A percentile compares a stretch with the other conserved stretches of the same genome.
These are phyloP conservation scores for Leptogaster cylindrica DNA, from an alignment of 2,888 invertebrate genomes.

Conservation along the genomic window DNA sequence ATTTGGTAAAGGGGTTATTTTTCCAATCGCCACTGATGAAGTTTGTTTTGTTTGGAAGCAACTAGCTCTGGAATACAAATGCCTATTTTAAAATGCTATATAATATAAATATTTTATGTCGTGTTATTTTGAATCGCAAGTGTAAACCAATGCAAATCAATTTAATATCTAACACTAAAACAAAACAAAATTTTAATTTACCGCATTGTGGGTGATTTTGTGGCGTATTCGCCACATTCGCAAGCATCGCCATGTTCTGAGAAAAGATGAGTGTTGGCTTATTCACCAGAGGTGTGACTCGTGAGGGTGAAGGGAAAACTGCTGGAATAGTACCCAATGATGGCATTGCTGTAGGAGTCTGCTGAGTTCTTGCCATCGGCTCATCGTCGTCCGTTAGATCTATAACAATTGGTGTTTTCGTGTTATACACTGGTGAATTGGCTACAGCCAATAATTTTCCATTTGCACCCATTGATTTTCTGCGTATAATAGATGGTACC, in stretches of 20 bases:
- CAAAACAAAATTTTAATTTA: background rate
- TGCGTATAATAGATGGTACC: slow-evolving; percentile 45
- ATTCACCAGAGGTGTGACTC: slow-evolving; percentile 40
- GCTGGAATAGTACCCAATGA: slow-evolving; percentile 61
- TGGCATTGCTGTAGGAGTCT: slow-evolving; percentile 42
- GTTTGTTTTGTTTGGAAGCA: slow-evolving; percentile 36
- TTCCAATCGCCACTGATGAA: no score
- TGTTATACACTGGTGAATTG: slow-evolving; percentile 1
- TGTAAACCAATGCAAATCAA: background rate
- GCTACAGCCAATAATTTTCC: slow-evolving; percentile 34
- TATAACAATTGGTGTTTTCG: slow-evolving; percentile 61
- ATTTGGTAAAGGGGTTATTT: slow-evolving; percentile 6
- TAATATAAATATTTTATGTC: no score
- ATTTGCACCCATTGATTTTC: slow-evolving; percentile 41
- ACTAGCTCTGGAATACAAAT: slow-evolving; percentile 16
- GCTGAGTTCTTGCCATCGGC: background rate
- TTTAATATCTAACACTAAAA: background rate
- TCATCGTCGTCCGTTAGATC: slow-evolving; percentile 83
- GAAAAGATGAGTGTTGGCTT: slow-evolving; percentile 34
- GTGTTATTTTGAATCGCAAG: no score
- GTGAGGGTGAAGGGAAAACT: slow-evolving; percentile 54
- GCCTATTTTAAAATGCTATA: no score
- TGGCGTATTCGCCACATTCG: slow-evolving; percentile 21
- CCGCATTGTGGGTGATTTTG: background rate
- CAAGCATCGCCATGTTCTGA: slow-evolving; percentile 33